phyloP scores from a whole-genome alignment of 2,888 invertebrate species.

The Melieria picta region DNA sequence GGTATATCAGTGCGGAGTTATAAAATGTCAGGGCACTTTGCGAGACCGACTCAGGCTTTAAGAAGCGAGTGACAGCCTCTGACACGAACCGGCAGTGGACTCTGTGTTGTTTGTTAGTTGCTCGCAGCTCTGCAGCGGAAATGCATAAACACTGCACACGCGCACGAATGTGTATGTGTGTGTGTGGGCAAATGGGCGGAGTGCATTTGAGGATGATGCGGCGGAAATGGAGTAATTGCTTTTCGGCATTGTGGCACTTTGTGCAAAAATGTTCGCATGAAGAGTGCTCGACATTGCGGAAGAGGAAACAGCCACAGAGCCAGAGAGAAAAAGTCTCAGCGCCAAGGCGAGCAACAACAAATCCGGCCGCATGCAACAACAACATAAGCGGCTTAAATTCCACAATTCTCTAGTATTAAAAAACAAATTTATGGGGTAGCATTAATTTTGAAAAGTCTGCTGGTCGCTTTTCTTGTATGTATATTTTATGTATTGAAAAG shows the following conservation, averaged over 20 bases:
- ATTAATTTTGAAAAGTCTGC: slow-evolving; percentile 20
- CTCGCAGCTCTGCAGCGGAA: too few species aligned
- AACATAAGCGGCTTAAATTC: slow-evolving; percentile 19
- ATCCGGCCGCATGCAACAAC: not conserved
- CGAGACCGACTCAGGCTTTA: too few species aligned
- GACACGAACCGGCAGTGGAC: too few species aligned
- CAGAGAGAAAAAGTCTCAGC: too few species aligned
- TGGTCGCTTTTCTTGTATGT: not conserved
- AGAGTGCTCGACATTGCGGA: too few species aligned
- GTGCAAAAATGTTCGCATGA: too few species aligned
- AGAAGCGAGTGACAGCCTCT: too few species aligned
- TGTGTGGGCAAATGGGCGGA: slow-evolving; percentile 8
- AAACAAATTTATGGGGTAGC: slow-evolving; percentile 25
- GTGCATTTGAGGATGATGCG: not conserved
- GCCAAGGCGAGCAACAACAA: not conserved
- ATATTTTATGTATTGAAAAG: too few species aligned
- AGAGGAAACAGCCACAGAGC: too few species aligned
- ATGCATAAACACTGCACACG: not conserved
- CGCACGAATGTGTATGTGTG: not conserved
- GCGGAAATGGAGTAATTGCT: slow-evolving; percentile 10
- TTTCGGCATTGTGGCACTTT: slow-evolving; percentile 1
- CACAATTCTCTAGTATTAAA: slow-evolving; percentile 23
- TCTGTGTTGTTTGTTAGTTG: too few species aligned
- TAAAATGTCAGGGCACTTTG: too few species aligned
- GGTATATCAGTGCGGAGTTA: too few species aligned